Evolutionary conservation across 2,113 vertebrate species (phyloP), one percentile per base, ranked within the genome.

Genomic region (Podarcis muralis): DNA sequence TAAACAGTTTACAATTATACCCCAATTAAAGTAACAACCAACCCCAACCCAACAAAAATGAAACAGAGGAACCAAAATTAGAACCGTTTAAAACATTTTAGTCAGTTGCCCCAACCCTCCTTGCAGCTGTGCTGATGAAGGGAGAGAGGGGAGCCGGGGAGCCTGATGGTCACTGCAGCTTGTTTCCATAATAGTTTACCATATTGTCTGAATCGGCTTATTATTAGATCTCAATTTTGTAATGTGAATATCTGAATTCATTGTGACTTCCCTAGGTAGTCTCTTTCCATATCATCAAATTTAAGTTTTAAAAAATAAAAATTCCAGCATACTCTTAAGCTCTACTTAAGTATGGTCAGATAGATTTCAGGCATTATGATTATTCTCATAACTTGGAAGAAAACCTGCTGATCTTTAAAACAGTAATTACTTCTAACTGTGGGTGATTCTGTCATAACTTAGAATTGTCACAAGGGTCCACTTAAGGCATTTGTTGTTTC

Each of bases 351-450:
- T 53, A 53, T 53, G 48, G 48, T 53, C 9, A 0, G 48, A 53
- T 53, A 53, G 11, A 53, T 75, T 92, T 0, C 59, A 62, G 18
- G 83, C 37, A 66, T 78, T 16, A 48, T 8, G 16, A 71, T 5
- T 30, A 86, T 81, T 88, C 87, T 90, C 79, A 68, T 48, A 3
- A 40, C 4, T 84, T 91, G 90, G 87, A 78, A 43, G 27, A 4
- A 43, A 76, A 9, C 48, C 16, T 84, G 25, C 23, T 88, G 81
- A 85, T 90, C 1, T 37, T 4, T 69, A 77, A 35, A n/a, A 69
- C 81, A 25, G 8, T 32, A 66, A 12, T 27, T 9, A 16, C 18
- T 43, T 87, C 69, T 89, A n/a, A 8, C 77, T 35, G 30, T 27
- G 0, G 68, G 69, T 72, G 4, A 1, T n/a, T 81, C 25, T 75